Percentiles rank a stretch among this genome's conserved stretches.
phyloP scores from a whole-genome alignment of 2,888 invertebrate species.

The Thymelicus sylvestris region DNA sequence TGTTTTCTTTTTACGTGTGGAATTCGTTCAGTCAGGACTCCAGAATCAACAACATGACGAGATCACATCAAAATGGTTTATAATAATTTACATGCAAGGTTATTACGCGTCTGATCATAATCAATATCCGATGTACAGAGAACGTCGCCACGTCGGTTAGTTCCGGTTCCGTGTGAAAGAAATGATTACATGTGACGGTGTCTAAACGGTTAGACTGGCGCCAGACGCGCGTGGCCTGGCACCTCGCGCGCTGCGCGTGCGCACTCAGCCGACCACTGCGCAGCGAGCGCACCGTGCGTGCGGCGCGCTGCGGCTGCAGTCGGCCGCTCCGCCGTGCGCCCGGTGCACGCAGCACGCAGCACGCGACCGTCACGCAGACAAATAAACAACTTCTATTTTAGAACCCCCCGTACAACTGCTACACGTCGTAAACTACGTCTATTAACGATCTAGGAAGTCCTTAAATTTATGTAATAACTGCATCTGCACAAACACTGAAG shows the following conservation, averaged over 20 bases:
- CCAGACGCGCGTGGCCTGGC: slow-evolving; percentile 40
- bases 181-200: slow-evolving; percentile 19
- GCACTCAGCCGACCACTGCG: slow-evolving; percentile 11
- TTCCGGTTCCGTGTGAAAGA: slow-evolving; percentile 25
- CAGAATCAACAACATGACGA: too few species aligned
- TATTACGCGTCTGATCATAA: too few species aligned
- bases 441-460: slow-evolving; percentile 14
- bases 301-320: slow-evolving; percentile 41
- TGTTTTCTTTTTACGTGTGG: slow-evolving; percentile 12
- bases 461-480: slow-evolving; percentile 15
- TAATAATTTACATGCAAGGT: too few species aligned
- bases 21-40: slow-evolving; percentile 1
- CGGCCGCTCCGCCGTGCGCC: slow-evolving; percentile 42
- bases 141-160: background rate
- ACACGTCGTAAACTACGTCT: slow-evolving; percentile 30
- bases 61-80: too few species aligned
- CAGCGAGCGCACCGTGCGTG: slow-evolving; percentile 37
- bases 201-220: slow-evolving; percentile 27
- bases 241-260: slow-evolving; percentile 37
- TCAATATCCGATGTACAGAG: background rate
- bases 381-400: slow-evolving; percentile 35
- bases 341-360: slow-evolving; percentile 41
- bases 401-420: slow-evolving; percentile 22
- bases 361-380: slow-evolving; percentile 39
- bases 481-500: slow-evolving; percentile 45